Base-by-base conservation (phyloP, 2,888 invertebrate species). In the Caenorhabditis zanzibari region DNA sequence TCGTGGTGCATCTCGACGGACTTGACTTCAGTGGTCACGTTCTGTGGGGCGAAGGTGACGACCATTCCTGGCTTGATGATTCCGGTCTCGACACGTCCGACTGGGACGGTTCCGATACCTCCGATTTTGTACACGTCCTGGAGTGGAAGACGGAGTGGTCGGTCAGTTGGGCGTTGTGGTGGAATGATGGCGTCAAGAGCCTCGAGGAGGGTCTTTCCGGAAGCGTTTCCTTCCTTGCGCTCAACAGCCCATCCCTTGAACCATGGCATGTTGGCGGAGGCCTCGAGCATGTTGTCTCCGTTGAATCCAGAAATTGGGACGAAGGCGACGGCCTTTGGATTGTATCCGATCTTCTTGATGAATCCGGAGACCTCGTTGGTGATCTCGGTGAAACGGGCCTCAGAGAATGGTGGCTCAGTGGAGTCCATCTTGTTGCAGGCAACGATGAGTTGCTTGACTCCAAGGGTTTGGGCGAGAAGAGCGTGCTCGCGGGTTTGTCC, bases 1-100 rank as follows among this genome's bases (percentile, higher is more conserved):
- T 98, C 98, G 95, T 99, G 99, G 94, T 99, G 99, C 99, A 99
- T 99, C 95, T 99, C 99, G 90, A 99, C 98, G 83, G 98, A 99
- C 94, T 99, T 99, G 41, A 99, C 97, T 95, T 98, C 98, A 95
- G 98, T 98, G 93, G 96, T 97, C 93, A 99, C 94, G 94, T 96
- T 96, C 89, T 95, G 96, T 44, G 99, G 99, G 75, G 98, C 98
- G 92, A 99, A 99, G 19, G 97, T 97, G 82, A 99, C 98, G 88
- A 99, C 95, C 95, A 92, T 92, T 93, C 97, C 97, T 69, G 97
- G 97, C 94, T 98, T 97, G 93, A 97, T 94, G 85, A 97, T 94
- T 94, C 99, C 99, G 93, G 99, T 99, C 86, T 99, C 99, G 74
- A 99, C 98, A 95, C 99, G 95, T 94, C 99, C 98, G 81, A 99